phyloP scores from a whole-genome alignment of 2,888 invertebrate genomes.

The Malthinus seriepunctatus region DNA sequence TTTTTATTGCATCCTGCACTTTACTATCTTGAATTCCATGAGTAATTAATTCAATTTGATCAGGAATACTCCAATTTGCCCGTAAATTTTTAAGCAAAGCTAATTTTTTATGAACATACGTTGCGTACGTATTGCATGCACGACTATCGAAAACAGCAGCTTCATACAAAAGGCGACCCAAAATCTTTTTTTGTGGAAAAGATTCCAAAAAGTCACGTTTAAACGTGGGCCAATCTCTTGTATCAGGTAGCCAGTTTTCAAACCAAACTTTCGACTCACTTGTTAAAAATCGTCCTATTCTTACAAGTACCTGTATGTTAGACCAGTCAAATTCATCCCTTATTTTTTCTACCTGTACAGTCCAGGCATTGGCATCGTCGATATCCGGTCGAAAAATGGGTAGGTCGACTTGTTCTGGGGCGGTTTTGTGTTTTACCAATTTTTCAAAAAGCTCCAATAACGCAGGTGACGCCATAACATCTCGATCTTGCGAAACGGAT shows the following conservation, averaged over 20 bases:
- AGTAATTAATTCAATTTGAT: constrained; percentile 32
- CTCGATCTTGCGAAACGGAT: too few relatives aligned
- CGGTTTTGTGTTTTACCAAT: too few relatives aligned
- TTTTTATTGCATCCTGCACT: constrained; percentile 21
- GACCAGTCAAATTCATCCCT: too few relatives aligned
- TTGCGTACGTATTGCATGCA: constrained; percentile 29
- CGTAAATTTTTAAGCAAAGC: constrained; percentile 31
- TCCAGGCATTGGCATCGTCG: too few relatives aligned
- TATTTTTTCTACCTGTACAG: too few relatives aligned
- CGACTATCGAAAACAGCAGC: constrained; percentile 29
- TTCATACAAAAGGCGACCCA: constrained; percentile 26
- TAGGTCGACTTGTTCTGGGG: too few relatives aligned
- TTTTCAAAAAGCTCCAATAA: too few relatives aligned
- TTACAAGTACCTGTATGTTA: constrained; percentile 5
- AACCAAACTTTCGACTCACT: constrained; percentile 10
- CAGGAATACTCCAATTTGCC: constrained; percentile 31
- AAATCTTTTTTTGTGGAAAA: too few relatives aligned
- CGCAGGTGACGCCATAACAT: too few relatives aligned
- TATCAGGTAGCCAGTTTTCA: constrained; percentile 27
- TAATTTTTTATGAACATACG: constrained; percentile 33
- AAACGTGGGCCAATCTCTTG: constrained; percentile 31
- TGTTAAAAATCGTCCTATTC: constrained; percentile 10
- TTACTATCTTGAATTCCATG: constrained; percentile 31
- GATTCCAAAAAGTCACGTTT: too few relatives aligned
- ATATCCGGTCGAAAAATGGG: too few relatives aligned